Evolutionary conservation across 2,888 invertebrate genomes (phyloP), one percentile per base, ranked within the genome.

Genomic region (Chromoteleia sp.): DNA sequence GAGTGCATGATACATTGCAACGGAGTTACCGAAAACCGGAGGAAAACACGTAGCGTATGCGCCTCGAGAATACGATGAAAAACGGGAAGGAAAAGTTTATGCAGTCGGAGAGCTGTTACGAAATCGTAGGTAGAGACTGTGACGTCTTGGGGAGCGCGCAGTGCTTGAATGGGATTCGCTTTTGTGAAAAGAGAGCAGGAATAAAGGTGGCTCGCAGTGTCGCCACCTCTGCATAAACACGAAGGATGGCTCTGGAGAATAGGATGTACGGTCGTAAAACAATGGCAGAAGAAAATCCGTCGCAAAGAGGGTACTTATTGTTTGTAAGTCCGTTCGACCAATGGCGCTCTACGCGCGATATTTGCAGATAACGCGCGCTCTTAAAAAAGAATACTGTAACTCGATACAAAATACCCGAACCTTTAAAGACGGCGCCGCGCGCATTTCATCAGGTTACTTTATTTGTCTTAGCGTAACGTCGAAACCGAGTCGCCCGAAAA

Each of bases 61-160:
- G 54, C 70, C 70, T 74, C 63, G 68, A 70, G 82, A 77, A 81
- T 59, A 61, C 78, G 77, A 74, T 70, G 82, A 77, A 82, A 82
- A 74, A 65, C 77, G 71, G 78, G 74, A 77, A 81, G 82, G 78
- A 82, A 82, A 82, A 78, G 78, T 82, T 82, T 82, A 74, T 78
- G 82, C 70, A 75, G 82, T 73, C 61, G 50, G 58, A 58, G 65
- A 73, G 71, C 65, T 48, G 76, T 76, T 76, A 70, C 71, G 71
- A 52, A 77, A 77, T 76, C 81, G 81, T 67, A 77, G 76, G 67
- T 77, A 61, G 56, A 71, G 71, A 41, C 61, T 76, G 76, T 45
- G 68, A 70, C 68, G 75, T 80, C 75, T 75, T 75, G 63, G 74
- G 74, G 48, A 61, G 59, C 39, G 71, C 68, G 43, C 54, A 36